Percentiles rank a stretch among this genome's conserved stretches.
phyloP scores from a whole-genome alignment of 2,797 vertebrate species.

The Holocentrus rufus region DNA sequence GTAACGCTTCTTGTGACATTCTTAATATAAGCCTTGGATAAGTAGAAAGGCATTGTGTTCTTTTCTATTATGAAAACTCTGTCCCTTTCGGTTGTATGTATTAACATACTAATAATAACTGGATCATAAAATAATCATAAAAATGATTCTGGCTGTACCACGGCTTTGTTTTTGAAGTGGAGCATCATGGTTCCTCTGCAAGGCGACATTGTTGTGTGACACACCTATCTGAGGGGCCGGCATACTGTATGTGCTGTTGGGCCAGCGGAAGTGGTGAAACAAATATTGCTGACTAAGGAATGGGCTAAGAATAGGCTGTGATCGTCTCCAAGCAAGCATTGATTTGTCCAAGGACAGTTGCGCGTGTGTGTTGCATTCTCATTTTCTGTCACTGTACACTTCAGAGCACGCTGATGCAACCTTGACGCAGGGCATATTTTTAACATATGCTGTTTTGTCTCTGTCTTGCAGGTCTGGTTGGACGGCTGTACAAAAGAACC shows the following conservation, averaged over 20 bases:
- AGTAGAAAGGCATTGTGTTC: no score
- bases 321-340: constrained; percentile 37
- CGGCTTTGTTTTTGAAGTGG: background rate
- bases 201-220: background rate
- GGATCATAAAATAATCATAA: no score
- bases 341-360: constrained; percentile 29
- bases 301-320: constrained; percentile 55
- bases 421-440: constrained; percentile 17
- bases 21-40: no score
- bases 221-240: background rate
- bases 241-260: background rate
- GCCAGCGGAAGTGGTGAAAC: constrained; percentile 16
- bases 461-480: constrained; percentile 57
- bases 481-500: constrained; percentile 32
- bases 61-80: no score
- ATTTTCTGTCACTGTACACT: constrained; percentile 24
- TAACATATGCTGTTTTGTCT: constrained; percentile 43
- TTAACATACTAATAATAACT: no score
- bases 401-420: constrained; percentile 28
- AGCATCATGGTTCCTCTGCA: constrained; percentile 17
- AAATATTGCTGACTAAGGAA: constrained; percentile 48
- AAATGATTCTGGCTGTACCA: no score
- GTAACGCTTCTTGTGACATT: no score
- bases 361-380: background rate
- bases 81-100: no score